Evolutionary conservation across 1,140 invertebrate species (phyloP).

Genomic region (Tribolium castaneum): DNA sequence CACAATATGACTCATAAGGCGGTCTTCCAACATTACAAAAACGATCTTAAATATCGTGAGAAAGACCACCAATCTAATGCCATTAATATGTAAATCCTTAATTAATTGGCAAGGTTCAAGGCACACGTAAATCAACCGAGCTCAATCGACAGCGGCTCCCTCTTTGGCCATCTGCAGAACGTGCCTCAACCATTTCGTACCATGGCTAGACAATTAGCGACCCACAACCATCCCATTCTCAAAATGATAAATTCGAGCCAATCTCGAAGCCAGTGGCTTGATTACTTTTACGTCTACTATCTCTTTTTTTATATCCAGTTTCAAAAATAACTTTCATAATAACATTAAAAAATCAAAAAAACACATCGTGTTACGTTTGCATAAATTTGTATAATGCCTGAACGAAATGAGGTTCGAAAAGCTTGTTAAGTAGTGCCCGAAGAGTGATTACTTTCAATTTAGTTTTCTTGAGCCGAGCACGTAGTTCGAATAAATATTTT

Average conservation of each 20-base stretch:
- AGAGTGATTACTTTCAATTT: not conserved
- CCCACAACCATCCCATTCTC: not conserved
- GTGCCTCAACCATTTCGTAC: not conserved
- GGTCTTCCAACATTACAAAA: constrained; percentile 9
- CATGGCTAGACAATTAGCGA: not conserved
- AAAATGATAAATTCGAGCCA: too few species aligned
- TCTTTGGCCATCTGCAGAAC: not conserved
- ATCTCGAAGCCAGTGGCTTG: too few species aligned
- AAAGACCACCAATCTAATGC: constrained; percentile 27
- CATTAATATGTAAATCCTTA: constrained; percentile 19
- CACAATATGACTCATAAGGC: constrained; percentile 22
- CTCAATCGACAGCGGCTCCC: not conserved
- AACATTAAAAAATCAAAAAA: not conserved
- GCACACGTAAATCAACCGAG: not conserved
- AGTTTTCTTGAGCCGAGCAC: not conserved
- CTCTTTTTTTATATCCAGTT: too few species aligned
- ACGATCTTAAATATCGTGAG: constrained; percentile 27
- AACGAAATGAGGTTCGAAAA: not conserved
- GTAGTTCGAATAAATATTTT: not conserved
- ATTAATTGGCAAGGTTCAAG: constrained; percentile 20
- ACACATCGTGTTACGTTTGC: too few species aligned
- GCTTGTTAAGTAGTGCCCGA: not conserved
- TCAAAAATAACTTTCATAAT: too few species aligned
- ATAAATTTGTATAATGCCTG: too few species aligned
- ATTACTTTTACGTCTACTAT: too few species aligned